Evolutionary conservation across 2,113 vertebrate species (phyloP).

Genomic region (Lepus europaeus): DNA sequence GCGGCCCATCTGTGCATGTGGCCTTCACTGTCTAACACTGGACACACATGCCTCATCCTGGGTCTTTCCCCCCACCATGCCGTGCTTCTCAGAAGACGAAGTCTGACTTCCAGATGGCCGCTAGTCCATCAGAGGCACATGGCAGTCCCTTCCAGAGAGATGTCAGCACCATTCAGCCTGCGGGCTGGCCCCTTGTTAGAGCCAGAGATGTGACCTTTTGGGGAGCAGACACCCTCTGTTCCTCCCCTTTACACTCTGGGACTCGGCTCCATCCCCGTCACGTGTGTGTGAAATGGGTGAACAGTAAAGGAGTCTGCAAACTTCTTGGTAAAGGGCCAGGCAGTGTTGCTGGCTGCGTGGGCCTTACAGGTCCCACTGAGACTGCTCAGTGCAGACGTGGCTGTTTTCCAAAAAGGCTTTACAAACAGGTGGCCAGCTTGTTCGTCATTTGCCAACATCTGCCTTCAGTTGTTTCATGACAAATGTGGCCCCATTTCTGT

Average conservation of each 20-base stretch:
- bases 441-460: not conserved
- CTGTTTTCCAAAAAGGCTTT: not conserved
- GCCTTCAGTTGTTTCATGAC: not conserved
- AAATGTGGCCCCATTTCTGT: not conserved
- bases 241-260: not conserved
- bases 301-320: not conserved
- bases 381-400: not conserved
- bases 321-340: conserved; percentile 5
- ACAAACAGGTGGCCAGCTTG: not conserved
- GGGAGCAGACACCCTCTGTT: not conserved
- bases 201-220: not conserved
- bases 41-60: not conserved
- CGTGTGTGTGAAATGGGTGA: not conserved
- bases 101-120: not conserved
- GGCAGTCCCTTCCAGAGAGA: not conserved
- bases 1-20: fast-evolving
- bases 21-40: not conserved
- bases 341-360: not conserved
- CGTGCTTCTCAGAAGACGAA: not conserved
- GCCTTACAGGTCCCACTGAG: not conserved
- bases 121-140: not conserved
- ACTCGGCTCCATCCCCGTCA: not conserved
- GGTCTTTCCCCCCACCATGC: not conserved
- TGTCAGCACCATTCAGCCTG: not conserved
- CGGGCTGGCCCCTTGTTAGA: not conserved